Evolutionary conservation across 2,888 invertebrate genomes (phyloP), one percentile per base, ranked within the genome.

Genomic region (Neuroscelio doddi): DNA sequence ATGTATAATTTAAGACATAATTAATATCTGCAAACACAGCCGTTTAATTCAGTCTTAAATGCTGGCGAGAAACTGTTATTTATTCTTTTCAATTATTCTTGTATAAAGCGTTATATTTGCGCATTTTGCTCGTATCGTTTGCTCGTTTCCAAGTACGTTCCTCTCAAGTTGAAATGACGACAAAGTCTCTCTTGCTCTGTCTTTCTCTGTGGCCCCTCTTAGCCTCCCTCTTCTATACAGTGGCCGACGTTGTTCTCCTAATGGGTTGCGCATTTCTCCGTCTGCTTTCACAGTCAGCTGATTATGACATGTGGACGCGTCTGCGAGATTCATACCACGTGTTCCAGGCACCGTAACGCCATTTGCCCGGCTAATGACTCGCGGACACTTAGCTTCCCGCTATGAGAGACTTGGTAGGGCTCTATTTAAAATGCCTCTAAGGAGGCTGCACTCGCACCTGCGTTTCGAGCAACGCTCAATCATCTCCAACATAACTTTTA

Each of bases 261-360:
- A 82, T 83, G 78, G 83, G 73, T 79, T 77, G 71, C 75, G 78
- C 80, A 77, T 80, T 80, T 78, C 80, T 77, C 73, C 70, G 78
- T 78, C 75, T 70, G 79, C 81, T 79, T 81, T 80, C 80, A 79
- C 81, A 80, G 80, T 77, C 80, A 82, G 82, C 82, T 82, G 82
- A 83, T 83, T 83, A 82, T 83, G 81, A 82, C 80, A 81, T 77
- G 80, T 76, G 76, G 73, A 73, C 74, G 76, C 75, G 79, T 77
- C 75, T 78, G 79, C 72, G 58, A 69, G 61, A 67, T 73, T 73
- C 77, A 79, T 79, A 75, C 77, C 75, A 77, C 72, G 78, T 75
- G 77, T 73, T 80, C 75, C 75, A 74, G 77, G 71, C 75, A 81
- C 77, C 80, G 82, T 80, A 79, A 82, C 81, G 80, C 74, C 80